phyloP scores from a whole-genome alignment of 2,888 invertebrate species.

The Melikaiella ostensackeni region DNA sequence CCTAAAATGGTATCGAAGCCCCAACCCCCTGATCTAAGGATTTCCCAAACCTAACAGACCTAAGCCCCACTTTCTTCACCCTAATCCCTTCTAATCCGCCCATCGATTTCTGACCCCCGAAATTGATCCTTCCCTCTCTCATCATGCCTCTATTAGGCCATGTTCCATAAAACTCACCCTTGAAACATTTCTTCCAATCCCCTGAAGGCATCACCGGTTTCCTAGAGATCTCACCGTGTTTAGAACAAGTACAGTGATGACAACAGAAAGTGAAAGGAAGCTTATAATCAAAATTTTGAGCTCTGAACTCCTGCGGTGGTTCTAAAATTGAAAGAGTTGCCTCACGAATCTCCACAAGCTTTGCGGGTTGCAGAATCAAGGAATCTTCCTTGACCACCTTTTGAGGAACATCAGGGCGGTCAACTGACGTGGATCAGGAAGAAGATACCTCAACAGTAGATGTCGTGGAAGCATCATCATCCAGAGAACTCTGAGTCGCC shows the following conservation, averaged over 20 bases:
- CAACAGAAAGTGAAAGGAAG: conserved; percentile 52
- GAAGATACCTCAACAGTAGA: conserved; percentile 63
- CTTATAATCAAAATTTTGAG: conserved; percentile 54
- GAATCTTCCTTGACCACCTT: conserved; percentile 10
- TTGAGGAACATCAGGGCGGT: background rate
- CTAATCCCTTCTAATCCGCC: conserved; percentile 39
- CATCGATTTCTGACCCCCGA: conserved; percentile 53
- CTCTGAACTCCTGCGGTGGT: conserved; percentile 63
- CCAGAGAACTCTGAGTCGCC: conserved; percentile 71
- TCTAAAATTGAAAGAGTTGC: conserved; percentile 60
- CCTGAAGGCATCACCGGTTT: conserved; percentile 63
- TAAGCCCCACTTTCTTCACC: conserved; percentile 31
- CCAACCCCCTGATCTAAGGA: conserved; percentile 61
- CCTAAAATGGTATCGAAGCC: conserved; percentile 66
- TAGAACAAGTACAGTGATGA: conserved; percentile 61
- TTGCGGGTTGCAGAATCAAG: conserved; percentile 35
- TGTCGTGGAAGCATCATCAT: conserved; percentile 66
- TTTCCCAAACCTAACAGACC: conserved; percentile 36
- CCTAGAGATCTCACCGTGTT: conserved; percentile 63
- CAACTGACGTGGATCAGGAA: conserved; percentile 68
- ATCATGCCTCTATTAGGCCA: conserved; percentile 65
- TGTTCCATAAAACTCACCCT: conserved; percentile 65
- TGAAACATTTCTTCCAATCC: conserved; percentile 60
- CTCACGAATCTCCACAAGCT: conserved; percentile 39
- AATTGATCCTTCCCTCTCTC: conserved; percentile 52